These are phyloP conservation scores for Scomber colias DNA, from an alignment of 2,113 vertebrate species.

Conservation along the genomic window DNA sequence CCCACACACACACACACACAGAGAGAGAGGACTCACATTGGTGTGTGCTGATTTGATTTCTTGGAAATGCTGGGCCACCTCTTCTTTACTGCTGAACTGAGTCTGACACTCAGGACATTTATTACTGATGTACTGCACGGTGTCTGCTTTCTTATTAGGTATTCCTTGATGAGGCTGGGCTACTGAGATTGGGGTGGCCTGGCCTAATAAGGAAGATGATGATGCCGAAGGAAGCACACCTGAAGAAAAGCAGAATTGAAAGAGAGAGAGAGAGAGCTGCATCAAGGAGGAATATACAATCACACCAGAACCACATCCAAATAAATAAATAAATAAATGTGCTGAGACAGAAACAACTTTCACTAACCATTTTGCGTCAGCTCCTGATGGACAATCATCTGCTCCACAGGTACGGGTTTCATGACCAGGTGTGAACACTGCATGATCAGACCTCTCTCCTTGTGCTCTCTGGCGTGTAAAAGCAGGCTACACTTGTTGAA, in stretches of 20 bases:
- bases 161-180: constrained; percentile 69
- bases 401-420: constrained; percentile 93
- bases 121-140: constrained; percentile 83
- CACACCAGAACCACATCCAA: background rate
- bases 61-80: constrained; percentile 92
- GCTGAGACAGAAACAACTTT: background rate
- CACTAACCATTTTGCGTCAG: constrained; percentile 80
- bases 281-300: background rate
- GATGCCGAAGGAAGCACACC: constrained; percentile 49
- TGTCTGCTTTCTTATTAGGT: constrained; percentile 65
- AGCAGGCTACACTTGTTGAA: constrained; percentile 99
- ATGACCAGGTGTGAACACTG: constrained; percentile 98
- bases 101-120: constrained; percentile 93
- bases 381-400: constrained; percentile 95
- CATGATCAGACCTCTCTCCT: constrained; percentile 97
- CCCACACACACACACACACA: background rate
- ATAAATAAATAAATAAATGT: background rate
- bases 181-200: constrained; percentile 27
- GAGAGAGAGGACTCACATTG: constrained; percentile 71
- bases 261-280: background rate
- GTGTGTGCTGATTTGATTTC: constrained; percentile 78
- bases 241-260: background rate
- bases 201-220: constrained; percentile 41
- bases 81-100: constrained; percentile 90
- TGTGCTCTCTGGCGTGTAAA: constrained; percentile 95